Evolutionary conservation across 2,113 vertebrate genomes (phyloP).

Genomic region (Protobothrops mucrosquamatus): DNA sequence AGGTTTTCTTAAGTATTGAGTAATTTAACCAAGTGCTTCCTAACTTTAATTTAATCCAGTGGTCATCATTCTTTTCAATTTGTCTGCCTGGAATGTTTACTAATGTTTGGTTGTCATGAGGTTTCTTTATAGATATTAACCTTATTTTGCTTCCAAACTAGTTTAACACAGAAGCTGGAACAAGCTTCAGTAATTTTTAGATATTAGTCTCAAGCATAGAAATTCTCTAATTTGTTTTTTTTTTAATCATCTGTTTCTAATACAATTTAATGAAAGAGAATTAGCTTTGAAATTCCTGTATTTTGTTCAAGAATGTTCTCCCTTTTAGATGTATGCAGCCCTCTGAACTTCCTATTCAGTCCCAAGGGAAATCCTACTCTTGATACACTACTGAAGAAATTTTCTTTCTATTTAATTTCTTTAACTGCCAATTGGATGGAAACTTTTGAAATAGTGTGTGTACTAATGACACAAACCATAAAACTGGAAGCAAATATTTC

Average conservation of each 20-base stretch:
- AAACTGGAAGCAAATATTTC: background rate
- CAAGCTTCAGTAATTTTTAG: background rate
- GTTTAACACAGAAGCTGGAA: background rate
- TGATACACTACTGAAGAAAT: background rate
- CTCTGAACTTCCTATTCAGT: background rate
- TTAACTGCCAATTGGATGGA: background rate
- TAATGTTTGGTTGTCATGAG: background rate
- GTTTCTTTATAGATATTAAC: background rate
- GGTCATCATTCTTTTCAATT: background rate
- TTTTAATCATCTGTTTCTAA: background rate
- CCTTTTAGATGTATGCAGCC: background rate
- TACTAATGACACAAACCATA: background rate
- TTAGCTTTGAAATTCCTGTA: background rate
- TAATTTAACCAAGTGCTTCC: background rate
- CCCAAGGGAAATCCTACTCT: background rate
- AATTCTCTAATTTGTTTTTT: background rate
- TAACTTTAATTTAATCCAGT: constrained; percentile 15
- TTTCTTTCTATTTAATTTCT: background rate
- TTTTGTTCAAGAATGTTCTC: background rate
- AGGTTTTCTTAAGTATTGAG: background rate
- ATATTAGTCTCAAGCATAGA: background rate
- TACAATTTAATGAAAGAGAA: background rate
- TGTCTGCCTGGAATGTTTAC: background rate
- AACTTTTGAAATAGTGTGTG: background rate
- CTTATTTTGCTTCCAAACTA: background rate